Percentiles rank a stretch among this genome's conserved stretches.
Evolutionary conservation across 2,888 invertebrate species (phyloP).

Genomic region (Choreutis nemorana): DNA sequence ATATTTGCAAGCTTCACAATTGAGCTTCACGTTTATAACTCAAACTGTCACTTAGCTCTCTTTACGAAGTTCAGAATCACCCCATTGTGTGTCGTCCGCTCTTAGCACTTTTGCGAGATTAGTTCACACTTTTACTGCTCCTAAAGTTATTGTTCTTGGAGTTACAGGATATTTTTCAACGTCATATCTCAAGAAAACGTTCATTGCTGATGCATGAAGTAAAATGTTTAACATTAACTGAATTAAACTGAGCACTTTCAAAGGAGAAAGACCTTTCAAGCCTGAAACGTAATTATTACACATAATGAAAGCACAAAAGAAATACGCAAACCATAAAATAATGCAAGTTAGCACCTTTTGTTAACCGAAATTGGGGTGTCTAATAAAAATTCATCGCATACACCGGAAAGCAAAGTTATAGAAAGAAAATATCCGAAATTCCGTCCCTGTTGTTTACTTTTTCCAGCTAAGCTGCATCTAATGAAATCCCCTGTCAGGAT

Average conservation of each 20-base stretch:
- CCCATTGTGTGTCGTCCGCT: constrained; percentile 33
- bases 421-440: constrained; percentile 52
- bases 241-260: too few species aligned
- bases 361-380: constrained; percentile 4
- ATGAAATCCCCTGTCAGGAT: constrained; percentile 63
- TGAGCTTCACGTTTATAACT: too few species aligned
- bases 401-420: constrained; percentile 36
- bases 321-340: constrained; percentile 4
- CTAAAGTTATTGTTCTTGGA: constrained; percentile 57
- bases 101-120: constrained; percentile 42
- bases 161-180: constrained; percentile 52
- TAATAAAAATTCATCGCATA: constrained; percentile 46
- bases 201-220: constrained; percentile 19
- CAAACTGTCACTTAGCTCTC: constrained; percentile 13
- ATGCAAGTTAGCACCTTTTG: constrained; percentile 8
- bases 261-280: constrained; percentile 4
- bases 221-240: constrained; percentile 40
- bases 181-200: constrained; percentile 44
- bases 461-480: constrained; percentile 63
- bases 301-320: too few species aligned
- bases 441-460: constrained; percentile 57
- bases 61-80: constrained; percentile 17
- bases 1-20: too few species aligned
- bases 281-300: constrained; percentile 2
- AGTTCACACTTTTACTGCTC: constrained; percentile 44